phyloP scores from a whole-genome alignment of 2,888 invertebrate species.

The Anaspis maculata region DNA sequence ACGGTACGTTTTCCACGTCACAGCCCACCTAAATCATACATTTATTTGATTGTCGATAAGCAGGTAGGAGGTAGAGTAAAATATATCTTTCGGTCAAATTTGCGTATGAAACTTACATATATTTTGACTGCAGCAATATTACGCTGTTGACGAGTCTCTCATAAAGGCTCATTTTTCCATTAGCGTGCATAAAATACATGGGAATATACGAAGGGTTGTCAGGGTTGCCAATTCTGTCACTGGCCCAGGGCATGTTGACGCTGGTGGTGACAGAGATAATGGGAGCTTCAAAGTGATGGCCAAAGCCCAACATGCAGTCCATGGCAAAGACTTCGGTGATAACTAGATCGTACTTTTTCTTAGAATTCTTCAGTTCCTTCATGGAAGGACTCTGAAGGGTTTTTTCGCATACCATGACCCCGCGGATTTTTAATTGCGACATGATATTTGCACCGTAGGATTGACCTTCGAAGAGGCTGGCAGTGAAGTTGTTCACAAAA shows the following conservation, averaged over 20 bases:
- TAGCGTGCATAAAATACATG: conserved; percentile 45
- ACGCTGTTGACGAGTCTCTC: conserved; percentile 7
- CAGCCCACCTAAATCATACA: too few relatives aligned
- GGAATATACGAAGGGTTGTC: conserved; percentile 52
- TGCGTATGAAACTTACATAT: conserved; percentile 6
- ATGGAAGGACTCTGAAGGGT: conserved; percentile 22
- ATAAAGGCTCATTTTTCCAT: conserved; percentile 43
- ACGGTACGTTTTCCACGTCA: too few relatives aligned
- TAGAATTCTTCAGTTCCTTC: conserved; percentile 23
- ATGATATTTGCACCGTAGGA: conserved; percentile 2
- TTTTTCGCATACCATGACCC: conserved; percentile 23
- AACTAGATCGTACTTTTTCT: conserved; percentile 50
- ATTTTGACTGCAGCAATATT: conserved; percentile 1
- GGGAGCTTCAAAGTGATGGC: conserved; percentile 47
- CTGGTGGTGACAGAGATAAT: conserved; percentile 49
- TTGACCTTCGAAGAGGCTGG: conserved; percentile 6
- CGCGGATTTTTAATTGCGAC: conserved; percentile 8
- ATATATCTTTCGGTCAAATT: too few relatives aligned
- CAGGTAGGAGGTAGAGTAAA: too few relatives aligned
- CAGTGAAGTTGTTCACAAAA: conserved; percentile 20
- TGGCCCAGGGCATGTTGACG: conserved; percentile 49
- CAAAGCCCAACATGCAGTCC: conserved; percentile 52
- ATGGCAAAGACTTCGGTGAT: conserved; percentile 51
- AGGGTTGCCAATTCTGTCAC: conserved; percentile 46
- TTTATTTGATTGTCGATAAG: too few relatives aligned